Percentiles rank a stretch among this genome's conserved stretches.
Evolutionary conservation across 2,797 vertebrate genomes (phyloP).

Genomic region (Pteropus rufus): DNA sequence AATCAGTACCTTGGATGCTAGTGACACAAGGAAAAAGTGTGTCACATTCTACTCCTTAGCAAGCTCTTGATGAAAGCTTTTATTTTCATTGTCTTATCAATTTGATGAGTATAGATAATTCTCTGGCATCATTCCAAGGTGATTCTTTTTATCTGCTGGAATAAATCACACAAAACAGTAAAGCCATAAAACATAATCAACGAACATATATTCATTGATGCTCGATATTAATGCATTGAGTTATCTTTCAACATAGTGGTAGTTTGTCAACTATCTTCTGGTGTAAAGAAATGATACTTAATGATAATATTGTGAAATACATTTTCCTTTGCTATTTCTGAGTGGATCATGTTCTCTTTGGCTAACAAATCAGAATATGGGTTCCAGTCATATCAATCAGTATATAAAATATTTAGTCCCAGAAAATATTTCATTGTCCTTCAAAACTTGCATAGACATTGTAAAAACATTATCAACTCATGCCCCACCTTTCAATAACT

Average conservation of each 20-base stretch:
- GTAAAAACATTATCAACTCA: neutral
- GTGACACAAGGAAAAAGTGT: neutral
- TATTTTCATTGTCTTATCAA: neutral
- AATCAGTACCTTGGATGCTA: neutral
- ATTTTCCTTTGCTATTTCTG: conserved; percentile 2
- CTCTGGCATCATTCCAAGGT: neutral
- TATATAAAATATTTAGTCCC: neutral
- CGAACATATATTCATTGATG: neutral
- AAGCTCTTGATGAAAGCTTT: neutral
- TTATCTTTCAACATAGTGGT: neutral
- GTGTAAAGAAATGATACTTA: neutral
- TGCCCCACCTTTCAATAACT: neutral
- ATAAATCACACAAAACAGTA: neutral
- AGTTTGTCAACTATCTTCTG: neutral
- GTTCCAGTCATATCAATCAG: neutral
- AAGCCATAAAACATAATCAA: neutral
- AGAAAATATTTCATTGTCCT: neutral
- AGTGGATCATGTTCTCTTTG: neutral
- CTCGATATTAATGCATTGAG: neutral
- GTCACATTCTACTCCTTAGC: neutral
- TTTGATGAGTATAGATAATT: neutral
- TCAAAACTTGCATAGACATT: neutral
- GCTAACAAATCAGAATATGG: neutral
- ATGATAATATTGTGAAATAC: neutral
- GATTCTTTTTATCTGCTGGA: neutral